Percentiles rank a stretch among this genome's conserved stretches.
Evolutionary conservation across 2,888 invertebrate species (phyloP).

Genomic region (Drosophila siamana): DNA sequence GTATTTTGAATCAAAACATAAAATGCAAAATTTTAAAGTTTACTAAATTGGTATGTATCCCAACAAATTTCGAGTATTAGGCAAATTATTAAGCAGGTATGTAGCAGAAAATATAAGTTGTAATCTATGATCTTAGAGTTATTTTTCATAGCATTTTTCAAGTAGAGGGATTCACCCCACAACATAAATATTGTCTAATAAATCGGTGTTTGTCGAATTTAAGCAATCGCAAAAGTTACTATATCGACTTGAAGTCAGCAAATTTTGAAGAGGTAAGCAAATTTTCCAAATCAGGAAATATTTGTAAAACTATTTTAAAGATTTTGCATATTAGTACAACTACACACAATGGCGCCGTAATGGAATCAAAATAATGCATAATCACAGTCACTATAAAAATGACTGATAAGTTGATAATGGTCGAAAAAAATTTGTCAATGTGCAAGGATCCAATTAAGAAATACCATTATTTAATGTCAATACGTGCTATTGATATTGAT

Average conservation of each 20-base stretch:
- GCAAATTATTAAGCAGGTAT: constrained; percentile 52
- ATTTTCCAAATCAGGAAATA: no score
- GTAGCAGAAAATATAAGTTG: not conserved
- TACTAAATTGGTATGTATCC: constrained; percentile 54
- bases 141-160: constrained; percentile 12
- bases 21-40: constrained; percentile 16
- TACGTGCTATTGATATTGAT: constrained; percentile 1
- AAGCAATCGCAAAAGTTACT: not conserved
- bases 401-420: not conserved
- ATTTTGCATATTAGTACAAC: not conserved
- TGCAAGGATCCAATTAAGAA: constrained; percentile 1
- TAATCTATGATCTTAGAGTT: not conserved
- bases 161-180: constrained; percentile 12
- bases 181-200: constrained; percentile 9
- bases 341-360: not conserved
- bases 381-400: not conserved
- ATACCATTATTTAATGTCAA: constrained; percentile 8
- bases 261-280: constrained; percentile 17
- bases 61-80: constrained; percentile 60
- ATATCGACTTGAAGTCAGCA: not conserved
- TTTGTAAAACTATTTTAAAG: not conserved
- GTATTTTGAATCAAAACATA: constrained; percentile 14
- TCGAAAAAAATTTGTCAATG: constrained; percentile 2
- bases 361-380: not conserved
- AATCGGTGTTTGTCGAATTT: not conserved